phyloP scores from a whole-genome alignment of 2,888 invertebrate species.

The Drosophila aldrichi region DNA sequence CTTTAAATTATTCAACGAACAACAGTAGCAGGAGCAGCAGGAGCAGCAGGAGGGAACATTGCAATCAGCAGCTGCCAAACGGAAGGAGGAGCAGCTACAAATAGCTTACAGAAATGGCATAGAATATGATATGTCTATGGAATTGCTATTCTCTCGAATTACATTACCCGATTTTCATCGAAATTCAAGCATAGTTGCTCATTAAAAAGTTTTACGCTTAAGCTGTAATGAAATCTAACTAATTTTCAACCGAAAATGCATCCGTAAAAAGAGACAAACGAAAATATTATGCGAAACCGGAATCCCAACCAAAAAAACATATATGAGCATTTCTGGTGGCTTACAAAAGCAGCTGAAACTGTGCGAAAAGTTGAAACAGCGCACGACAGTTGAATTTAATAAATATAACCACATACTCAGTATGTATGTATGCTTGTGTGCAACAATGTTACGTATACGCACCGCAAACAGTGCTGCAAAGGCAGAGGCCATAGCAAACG shows the following conservation, averaged over 20 bases:
- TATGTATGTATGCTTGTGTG: not conserved
- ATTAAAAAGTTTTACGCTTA: not conserved
- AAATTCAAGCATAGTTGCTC: not conserved
- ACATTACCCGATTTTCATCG: not conserved
- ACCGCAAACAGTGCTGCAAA: conserved; percentile 63
- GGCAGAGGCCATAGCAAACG: conserved; percentile 35
- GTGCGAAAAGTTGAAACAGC: conserved; percentile 36
- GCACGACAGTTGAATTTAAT: conserved; percentile 55
- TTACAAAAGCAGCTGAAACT: conserved; percentile 10
- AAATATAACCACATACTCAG: conserved; percentile 40
- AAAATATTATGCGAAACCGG: conserved; percentile 37
- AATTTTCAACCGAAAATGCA: conserved; percentile 7
- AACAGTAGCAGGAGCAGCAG: not conserved
- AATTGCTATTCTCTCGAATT: not conserved
- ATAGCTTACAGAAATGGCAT: not conserved
- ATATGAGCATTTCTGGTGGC: not conserved
- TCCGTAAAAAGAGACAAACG: conserved; percentile 24
- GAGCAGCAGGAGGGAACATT: conserved; percentile 1
- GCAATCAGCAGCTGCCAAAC: conserved; percentile 2
- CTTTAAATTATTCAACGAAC: conserved; percentile 42
- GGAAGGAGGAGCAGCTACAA: not conserved
- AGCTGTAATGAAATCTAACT: conserved; percentile 11
- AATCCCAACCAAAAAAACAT: conserved; percentile 19
- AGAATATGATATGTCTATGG: not conserved
- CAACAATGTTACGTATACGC: conserved; percentile 50